A percentile compares a stretch with the other conserved stretches of the same genome.
These are phyloP conservation scores for Toxostoma redivivum DNA, from an alignment of 2,113 vertebrate species.

Conservation along the genomic window DNA sequence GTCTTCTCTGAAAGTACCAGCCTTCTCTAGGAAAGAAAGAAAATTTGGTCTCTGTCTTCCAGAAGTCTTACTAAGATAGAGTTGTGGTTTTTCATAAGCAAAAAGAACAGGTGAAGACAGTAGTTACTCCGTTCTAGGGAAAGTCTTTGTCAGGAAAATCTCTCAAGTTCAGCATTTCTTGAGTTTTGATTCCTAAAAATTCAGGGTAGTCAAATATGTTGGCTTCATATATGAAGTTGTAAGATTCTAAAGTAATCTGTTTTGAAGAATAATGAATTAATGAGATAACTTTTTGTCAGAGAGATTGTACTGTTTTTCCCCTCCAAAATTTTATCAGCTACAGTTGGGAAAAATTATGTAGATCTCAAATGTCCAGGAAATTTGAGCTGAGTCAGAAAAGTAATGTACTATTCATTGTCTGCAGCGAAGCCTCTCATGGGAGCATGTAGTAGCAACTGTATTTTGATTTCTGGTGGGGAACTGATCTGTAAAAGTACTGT, in stretches of 20 bases:
- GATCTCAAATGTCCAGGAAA: neutral
- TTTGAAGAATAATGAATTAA: neutral
- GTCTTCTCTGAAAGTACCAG: neutral
- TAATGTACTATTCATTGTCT: neutral
- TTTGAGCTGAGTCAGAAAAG: neutral
- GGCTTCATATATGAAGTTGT: neutral
- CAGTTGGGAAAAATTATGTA: neutral
- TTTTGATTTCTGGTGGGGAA: neutral
- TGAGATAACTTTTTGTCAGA: neutral
- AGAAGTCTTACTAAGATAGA: neutral
- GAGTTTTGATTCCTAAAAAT: neutral
- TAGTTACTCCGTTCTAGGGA: neutral
- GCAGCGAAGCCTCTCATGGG: neutral
- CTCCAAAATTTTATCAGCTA: neutral
- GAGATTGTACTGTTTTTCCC: neutral
- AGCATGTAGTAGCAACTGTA: neutral
- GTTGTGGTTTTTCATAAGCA: neutral
- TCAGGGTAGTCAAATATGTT: neutral
- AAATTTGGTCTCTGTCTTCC: neutral
- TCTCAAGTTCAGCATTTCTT: neutral
- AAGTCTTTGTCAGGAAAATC: neutral
- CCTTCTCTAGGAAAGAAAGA: neutral
- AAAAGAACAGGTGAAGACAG: neutral
- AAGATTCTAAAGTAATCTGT: neutral
- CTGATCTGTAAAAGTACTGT: neutral